Percentiles rank a stretch among this genome's conserved stretches.
Conservation (phyloP, 2,797 vertebrate species). For the Argyrosomus regius region DNA sequence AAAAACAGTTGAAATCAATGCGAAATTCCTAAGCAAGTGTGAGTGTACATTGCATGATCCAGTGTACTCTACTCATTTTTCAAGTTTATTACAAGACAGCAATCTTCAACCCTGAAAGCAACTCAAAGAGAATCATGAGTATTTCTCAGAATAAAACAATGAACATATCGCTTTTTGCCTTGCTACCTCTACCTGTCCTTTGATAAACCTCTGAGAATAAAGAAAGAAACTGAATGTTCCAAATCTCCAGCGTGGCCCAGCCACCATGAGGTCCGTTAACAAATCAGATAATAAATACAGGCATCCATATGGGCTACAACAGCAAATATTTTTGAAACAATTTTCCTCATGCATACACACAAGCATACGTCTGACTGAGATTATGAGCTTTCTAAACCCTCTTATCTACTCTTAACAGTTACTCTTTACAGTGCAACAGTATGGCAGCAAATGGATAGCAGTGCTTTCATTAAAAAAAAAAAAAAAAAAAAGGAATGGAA, state of each 20-base stretch:
- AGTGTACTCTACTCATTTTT: slow-evolving; percentile 86
- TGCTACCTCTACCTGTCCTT: slow-evolving; percentile 71
- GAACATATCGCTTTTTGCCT: slow-evolving; percentile 51
- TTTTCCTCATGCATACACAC: slow-evolving; percentile 78
- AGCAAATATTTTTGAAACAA: slow-evolving; percentile 73
- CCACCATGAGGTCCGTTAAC: slow-evolving; percentile 81
- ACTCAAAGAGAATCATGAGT: slow-evolving; percentile 67
- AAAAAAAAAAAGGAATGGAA: slow-evolving; percentile 69
- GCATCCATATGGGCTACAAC: slow-evolving; percentile 77
- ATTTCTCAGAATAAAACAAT: slow-evolving; percentile 71
- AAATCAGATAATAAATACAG: slow-evolving; percentile 87
- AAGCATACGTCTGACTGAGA: slow-evolving; percentile 78
- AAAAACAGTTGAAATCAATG: slow-evolving; percentile 71
- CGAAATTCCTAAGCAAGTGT: slow-evolving; percentile 75
- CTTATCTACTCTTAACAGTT: slow-evolving; percentile 74
- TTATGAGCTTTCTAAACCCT: slow-evolving; percentile 75
- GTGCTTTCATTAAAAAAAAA: slow-evolving; percentile 82
- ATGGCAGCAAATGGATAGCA: slow-evolving; percentile 85
- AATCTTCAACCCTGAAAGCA: slow-evolving; percentile 76
- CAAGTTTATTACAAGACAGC: slow-evolving; percentile 85
- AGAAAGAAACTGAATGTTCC: slow-evolving; percentile 72
- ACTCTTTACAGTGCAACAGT: slow-evolving; percentile 84
- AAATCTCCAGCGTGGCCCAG: slow-evolving; percentile 84
- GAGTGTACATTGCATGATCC: slow-evolving; percentile 80
- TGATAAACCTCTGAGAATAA: slow-evolving; percentile 80